Conservation (phyloP, 2,888 invertebrate species). For the Ischnura elegans region DNA sequence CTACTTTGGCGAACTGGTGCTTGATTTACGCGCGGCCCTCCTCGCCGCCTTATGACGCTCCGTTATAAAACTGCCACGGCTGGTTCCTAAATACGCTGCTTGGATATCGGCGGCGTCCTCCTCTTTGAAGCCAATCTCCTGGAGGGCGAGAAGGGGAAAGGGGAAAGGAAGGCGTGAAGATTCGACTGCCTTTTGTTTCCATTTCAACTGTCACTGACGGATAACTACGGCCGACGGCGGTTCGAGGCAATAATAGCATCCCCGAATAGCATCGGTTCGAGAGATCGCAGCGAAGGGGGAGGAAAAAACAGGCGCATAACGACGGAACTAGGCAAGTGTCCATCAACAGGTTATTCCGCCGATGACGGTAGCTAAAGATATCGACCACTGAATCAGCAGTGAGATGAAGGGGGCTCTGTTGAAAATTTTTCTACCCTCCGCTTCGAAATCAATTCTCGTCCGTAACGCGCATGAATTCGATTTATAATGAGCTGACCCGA, state of each 20-base stretch:
- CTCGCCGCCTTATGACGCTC: neutral
- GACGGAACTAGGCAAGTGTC: neutral
- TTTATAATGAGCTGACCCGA: no score
- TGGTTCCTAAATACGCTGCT: neutral
- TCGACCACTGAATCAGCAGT: neutral
- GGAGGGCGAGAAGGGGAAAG: neutral
- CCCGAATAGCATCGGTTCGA: constrained; percentile 17
- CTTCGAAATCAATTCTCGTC: no score
- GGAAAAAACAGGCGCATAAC: no score
- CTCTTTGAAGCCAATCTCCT: neutral
- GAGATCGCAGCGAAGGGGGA: no score
- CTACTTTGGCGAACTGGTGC: neutral
- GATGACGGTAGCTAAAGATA: neutral
- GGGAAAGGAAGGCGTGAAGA: neutral
- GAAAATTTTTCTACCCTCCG: no score
- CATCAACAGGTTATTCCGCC: neutral
- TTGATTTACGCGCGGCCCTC: neutral
- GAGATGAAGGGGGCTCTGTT: no score
- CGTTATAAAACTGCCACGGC: constrained; percentile 30
- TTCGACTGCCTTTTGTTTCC: neutral
- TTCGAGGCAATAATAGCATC: neutral
- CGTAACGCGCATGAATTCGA: no score
- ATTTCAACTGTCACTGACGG: neutral
- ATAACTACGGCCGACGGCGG: neutral
- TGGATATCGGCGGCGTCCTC: neutral